These are phyloP conservation scores for Clinocottus analis DNA, from an alignment of 2,113 vertebrate species.

Conservation along the genomic window DNA sequence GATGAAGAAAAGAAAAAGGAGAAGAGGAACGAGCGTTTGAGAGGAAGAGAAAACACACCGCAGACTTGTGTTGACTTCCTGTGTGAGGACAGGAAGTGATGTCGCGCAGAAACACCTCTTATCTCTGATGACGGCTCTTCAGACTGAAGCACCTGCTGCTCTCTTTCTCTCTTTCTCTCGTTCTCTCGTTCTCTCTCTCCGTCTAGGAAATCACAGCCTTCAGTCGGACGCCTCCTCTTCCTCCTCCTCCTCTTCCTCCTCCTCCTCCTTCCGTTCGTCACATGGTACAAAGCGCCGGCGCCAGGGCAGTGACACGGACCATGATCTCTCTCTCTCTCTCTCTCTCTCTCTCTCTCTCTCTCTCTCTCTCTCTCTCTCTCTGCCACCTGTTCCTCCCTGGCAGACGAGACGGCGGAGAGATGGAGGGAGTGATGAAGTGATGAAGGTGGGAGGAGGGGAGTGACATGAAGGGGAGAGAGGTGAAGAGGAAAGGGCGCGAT, in stretches of 20 bases:
- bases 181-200: conserved; percentile 34
- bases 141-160: conserved; percentile 65
- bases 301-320: conserved; percentile 44
- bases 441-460: conserved; percentile 20
- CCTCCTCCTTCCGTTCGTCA: conserved; percentile 57
- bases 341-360: not conserved
- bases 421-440: conserved; percentile 47
- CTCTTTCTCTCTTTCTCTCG: conserved; percentile 24
- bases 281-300: conserved; percentile 34
- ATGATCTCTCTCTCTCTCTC: conserved; percentile 26
- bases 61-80: conserved; percentile 13
- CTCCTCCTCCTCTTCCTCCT: conserved; percentile 36
- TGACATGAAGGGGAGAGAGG: not conserved
- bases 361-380: not conserved
- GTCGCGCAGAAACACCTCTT: conserved; percentile 59
- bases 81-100: conserved; percentile 64
- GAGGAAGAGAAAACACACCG: not conserved
- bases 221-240: conserved; percentile 18
- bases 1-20: not conserved
- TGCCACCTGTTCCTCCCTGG: conserved; percentile 72
- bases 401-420: conserved; percentile 46
- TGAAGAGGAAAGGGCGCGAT: conserved; percentile 3
- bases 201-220: conserved; percentile 59
- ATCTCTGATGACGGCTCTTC: conserved; percentile 43
- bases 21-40: not conserved